Percentiles rank a stretch among this genome's conserved stretches.
These are phyloP conservation scores for Paratilapia polleni DNA, from an alignment of 2,113 vertebrate species.

Conservation along the genomic window DNA sequence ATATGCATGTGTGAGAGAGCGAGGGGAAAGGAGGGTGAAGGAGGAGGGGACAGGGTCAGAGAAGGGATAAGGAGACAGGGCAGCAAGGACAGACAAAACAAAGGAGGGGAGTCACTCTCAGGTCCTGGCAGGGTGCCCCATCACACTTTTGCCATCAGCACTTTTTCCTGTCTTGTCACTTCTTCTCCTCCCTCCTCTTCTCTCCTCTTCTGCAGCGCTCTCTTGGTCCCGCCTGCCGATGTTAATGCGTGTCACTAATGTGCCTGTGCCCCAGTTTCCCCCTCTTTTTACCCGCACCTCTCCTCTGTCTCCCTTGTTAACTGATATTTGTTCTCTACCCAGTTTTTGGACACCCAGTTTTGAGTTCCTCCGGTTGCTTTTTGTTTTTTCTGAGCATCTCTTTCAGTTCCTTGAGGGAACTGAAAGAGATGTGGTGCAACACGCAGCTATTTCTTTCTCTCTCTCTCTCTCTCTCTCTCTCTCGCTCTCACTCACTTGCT, in stretches of 20 bases:
- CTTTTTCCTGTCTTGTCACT: constrained; percentile 46
- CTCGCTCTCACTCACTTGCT: not conserved
- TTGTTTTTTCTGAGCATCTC: constrained; percentile 42
- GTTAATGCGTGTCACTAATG: constrained; percentile 54
- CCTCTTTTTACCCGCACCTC: constrained; percentile 7
- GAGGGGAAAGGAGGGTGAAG: constrained; percentile 17
- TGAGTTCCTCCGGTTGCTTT: not conserved
- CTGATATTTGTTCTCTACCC: constrained; percentile 18
- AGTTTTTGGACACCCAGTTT: constrained; percentile 23
- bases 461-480: constrained; percentile 8
- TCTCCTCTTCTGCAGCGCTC: not conserved
- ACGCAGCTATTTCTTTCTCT: not conserved
- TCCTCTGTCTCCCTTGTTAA: not conserved
- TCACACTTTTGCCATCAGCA: constrained; percentile 57
- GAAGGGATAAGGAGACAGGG: constrained; percentile 44
- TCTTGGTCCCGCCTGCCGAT: constrained; percentile 24
- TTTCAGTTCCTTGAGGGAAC: constrained; percentile 52
- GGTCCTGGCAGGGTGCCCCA: constrained; percentile 37
- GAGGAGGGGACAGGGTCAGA: constrained; percentile 57
- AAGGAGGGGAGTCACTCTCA: constrained; percentile 16
- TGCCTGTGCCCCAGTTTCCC: constrained; percentile 56
- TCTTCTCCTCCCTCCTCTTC: constrained; percentile 20
- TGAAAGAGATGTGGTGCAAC: constrained; percentile 49
- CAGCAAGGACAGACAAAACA: constrained; percentile 29
- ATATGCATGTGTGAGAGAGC: constrained; percentile 3